Percentiles rank a stretch among this genome's conserved stretches.
These are phyloP conservation scores for Lypha dubia DNA, from an alignment of 2,888 invertebrate genomes.

Conservation along the genomic window DNA sequence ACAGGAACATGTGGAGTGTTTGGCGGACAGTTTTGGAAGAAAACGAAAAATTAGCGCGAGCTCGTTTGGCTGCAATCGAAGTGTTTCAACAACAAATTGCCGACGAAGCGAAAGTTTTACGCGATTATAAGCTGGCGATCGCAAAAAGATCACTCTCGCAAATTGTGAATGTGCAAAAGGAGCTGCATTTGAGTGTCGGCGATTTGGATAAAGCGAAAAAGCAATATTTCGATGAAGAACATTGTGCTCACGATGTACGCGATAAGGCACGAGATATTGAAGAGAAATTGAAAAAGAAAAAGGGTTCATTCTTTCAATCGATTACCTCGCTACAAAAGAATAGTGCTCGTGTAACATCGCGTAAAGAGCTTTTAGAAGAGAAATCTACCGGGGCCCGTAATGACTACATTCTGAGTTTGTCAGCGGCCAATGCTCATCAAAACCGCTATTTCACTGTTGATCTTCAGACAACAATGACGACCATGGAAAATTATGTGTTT, in stretches of 20 bases:
- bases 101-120: conserved; percentile 94
- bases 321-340: conserved; percentile 98
- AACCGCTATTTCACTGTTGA: conserved; percentile 95
- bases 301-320: conserved; percentile 97
- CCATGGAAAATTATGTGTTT: conserved; percentile 95
- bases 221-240: conserved; percentile 97
- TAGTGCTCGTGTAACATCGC: conserved; percentile 96
- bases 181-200: conserved; percentile 92
- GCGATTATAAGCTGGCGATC: conserved; percentile 92
- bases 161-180: conserved; percentile 93
- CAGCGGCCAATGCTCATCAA: conserved; percentile 97
- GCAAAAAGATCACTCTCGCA: conserved; percentile 93
- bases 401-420: conserved; percentile 95
- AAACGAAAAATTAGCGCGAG: conserved; percentile 95
- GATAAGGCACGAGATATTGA: conserved; percentile 98
- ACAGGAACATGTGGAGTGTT: conserved; percentile 98
- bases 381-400: conserved; percentile 97
- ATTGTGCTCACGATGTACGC: conserved; percentile 96
- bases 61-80: conserved; percentile 95
- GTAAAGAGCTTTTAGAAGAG: conserved; percentile 95
- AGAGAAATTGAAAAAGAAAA: conserved; percentile 98
- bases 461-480: conserved; percentile 92
- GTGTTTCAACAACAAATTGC: conserved; percentile 97
- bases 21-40: conserved; percentile 98
- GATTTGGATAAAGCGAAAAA: conserved; percentile 98